Percentiles rank a stretch among this genome's conserved stretches.
These are phyloP conservation scores for Halyomorpha halys DNA, from an alignment of 1,140 invertebrate species.

Conservation along the genomic window DNA sequence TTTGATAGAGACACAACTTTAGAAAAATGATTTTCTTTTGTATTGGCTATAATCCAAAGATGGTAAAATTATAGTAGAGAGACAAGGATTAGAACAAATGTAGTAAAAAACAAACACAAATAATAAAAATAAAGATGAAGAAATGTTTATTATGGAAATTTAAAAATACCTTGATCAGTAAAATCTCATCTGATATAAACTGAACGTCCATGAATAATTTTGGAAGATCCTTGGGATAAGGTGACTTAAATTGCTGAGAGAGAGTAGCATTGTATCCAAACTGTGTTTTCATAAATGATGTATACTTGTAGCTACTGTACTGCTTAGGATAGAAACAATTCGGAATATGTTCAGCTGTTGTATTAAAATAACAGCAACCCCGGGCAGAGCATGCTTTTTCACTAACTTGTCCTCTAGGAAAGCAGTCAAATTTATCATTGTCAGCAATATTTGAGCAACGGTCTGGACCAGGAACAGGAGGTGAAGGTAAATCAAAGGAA, in stretches of 20 bases:
- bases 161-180: conserved; percentile 19
- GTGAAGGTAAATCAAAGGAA: conserved; percentile 10
- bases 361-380: conserved; percentile 22
- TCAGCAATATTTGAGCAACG: conserved; percentile 10
- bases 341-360: conserved; percentile 8
- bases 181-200: conserved; percentile 13
- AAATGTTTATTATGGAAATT: too few species aligned
- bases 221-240: conserved; percentile 19
- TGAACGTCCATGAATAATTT: neutral
- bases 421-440: conserved; percentile 22
- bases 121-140: too few species aligned
- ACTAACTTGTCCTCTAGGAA: conserved; percentile 20
- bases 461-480: conserved; percentile 4
- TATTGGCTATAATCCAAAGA: too few species aligned
- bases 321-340: conserved; percentile 22
- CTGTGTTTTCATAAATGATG: conserved; percentile 1
- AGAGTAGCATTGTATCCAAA: conserved; percentile 6
- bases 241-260: conserved; percentile 12
- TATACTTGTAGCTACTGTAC: conserved; percentile 20
- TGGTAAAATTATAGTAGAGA: too few species aligned
- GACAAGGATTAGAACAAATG: too few species aligned
- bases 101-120: too few species aligned
- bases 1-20: too few species aligned
- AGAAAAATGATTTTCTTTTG: too few species aligned
- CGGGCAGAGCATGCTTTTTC: conserved; percentile 9